Base-by-base conservation (phyloP, 2,888 invertebrate species). In the Perdita meconis region DNA sequence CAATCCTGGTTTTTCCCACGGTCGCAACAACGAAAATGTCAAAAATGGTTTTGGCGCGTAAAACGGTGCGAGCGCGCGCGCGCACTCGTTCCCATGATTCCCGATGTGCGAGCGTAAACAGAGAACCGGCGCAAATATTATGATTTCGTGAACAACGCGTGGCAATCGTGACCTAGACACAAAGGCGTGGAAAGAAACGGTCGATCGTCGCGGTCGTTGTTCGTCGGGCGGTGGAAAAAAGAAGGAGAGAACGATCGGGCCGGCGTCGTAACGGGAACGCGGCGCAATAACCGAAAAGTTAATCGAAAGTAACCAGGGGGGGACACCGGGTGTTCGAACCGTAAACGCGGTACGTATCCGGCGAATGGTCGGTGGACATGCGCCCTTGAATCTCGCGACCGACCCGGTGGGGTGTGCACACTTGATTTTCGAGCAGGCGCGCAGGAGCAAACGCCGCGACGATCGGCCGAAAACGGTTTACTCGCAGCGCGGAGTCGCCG, bases 351-450 rank as follows among this genome's bases (percentile, higher is more conserved):
- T 3, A 19, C 16, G 47, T 55, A 34, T 40, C 47, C 59, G 30
- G 10, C 55, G 51, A 44, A 50, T 24, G 64, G 13, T 16, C 51
- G 16, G 42, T 60, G 76, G 69, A 66, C 82, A 82, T 83, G 82
- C 82, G 82, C 82, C 77, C 61, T 66, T 59, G 68, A 65, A 69
- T 50, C 57, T 30, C 74, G 40, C 80, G 72, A 63, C 64, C 65
- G 44, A 76, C 65, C 50, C 60, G 70, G 57, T 56, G 67, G 66
- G 60, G 38, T 44, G 16, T 44, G 50, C 24, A 38, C 71, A 55
- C 22, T n/a, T 26, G 72, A 71, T 76, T 64, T 61, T 34, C 8
- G 60, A 76, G 78, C 76, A 60, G 56, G 65, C 75, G 76, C 78
- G 64, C 51, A 57, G 30, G 40, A 53, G 59, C 3, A 4, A 50